These are phyloP conservation scores for Chaetodon trifasciatus DNA, from an alignment of 2,797 vertebrate genomes.

Conservation along the genomic window DNA sequence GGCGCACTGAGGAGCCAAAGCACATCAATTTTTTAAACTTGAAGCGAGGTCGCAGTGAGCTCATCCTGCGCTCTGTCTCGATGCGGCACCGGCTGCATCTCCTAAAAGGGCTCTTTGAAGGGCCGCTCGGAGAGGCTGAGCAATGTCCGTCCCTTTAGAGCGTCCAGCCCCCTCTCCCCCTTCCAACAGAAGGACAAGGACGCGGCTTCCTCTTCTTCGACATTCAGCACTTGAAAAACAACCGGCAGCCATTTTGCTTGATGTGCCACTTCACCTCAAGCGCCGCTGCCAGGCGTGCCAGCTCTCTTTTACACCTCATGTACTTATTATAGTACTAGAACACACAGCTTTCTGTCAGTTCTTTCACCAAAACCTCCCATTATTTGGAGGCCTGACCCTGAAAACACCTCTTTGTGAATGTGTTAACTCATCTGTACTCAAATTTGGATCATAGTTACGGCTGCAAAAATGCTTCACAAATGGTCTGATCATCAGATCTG, in stretches of 20 bases:
- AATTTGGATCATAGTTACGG: background rate
- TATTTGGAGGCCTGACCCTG: too few relatives aligned
- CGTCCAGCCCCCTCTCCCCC: background rate
- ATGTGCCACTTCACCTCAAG: conserved; percentile 39
- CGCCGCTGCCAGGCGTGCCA: background rate
- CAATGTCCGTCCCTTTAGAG: conserved; percentile 38
- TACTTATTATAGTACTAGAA: background rate
- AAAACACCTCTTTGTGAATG: background rate
- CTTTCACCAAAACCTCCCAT: background rate
- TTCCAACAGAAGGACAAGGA: conserved; percentile 56
- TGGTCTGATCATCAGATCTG: background rate
- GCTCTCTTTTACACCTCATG: background rate
- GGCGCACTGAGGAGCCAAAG: conserved; percentile 14
- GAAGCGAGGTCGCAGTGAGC: conserved; percentile 64
- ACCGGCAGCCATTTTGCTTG: conserved; percentile 58
- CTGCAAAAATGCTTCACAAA: background rate
- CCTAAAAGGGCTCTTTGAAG: conserved; percentile 77
- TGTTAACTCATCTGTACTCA: background rate
- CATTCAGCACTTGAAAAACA: conserved; percentile 53
- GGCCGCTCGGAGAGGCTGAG: conserved; percentile 17
- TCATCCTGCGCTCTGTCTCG: conserved; percentile 68
- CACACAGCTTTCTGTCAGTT: background rate
- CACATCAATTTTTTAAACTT: conserved; percentile 70
- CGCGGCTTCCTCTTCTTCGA: conserved; percentile 40
- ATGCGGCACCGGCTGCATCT: conserved; percentile 58